phyloP scores from a whole-genome alignment of 37 sponge, comb jelly and placozoan genomes.

The Chondrilla cf. caribensis region DNA sequence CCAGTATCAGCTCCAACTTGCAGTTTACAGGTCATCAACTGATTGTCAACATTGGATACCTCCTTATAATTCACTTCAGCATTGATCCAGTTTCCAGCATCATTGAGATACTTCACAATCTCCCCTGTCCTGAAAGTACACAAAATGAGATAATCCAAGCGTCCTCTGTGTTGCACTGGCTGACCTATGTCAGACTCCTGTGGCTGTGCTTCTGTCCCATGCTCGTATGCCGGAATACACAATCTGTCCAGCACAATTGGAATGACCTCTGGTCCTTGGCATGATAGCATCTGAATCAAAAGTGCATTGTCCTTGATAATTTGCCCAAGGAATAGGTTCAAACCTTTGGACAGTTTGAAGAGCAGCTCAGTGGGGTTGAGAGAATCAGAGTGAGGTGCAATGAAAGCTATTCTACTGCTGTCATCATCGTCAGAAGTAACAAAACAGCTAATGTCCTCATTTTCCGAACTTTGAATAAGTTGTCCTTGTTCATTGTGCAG shows the following conservation, averaged over 20 bases:
- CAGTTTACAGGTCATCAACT: neutral
- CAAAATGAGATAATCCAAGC: neutral
- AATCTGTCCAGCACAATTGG: neutral
- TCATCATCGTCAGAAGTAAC: neutral
- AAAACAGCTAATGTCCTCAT: neutral
- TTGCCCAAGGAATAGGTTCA: neutral
- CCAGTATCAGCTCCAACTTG: neutral
- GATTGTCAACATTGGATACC: neutral
- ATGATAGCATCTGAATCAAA: neutral
- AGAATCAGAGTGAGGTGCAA: conserved; percentile 11
- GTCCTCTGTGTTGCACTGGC: neutral
- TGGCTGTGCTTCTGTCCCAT: neutral
- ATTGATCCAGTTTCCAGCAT: neutral
- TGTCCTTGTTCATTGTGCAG: neutral
- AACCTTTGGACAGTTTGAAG: neutral
- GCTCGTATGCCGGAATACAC: neutral
- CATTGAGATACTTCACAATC: neutral
- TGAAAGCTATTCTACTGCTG: neutral
- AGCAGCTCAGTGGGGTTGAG: neutral
- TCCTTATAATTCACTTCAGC: neutral
- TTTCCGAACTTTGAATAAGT: neutral
- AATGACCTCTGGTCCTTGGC: neutral
- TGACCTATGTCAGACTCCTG: neutral
- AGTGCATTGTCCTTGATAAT: neutral
- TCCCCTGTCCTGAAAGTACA: neutral